Conservation (phyloP, 1,140 invertebrate genomes). For the Calephelis virginiensis region DNA sequence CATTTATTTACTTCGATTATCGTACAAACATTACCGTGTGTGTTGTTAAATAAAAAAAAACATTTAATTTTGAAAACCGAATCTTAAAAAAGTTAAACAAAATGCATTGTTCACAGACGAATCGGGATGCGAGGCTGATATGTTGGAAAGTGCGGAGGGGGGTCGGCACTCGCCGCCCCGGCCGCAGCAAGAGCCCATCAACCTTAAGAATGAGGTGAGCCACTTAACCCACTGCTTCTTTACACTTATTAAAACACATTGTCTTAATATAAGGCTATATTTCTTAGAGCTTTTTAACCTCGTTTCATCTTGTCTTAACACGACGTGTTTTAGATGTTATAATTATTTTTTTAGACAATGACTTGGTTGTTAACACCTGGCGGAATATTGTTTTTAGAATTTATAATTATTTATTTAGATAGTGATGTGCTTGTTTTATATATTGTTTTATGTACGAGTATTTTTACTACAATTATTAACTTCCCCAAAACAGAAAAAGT, state of each 20-base stretch:
- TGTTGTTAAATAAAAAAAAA: too few relatives aligned
- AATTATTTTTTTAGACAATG: neutral
- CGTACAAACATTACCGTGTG: too few relatives aligned
- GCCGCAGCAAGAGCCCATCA: constrained; percentile 73
- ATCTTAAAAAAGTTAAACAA: too few relatives aligned
- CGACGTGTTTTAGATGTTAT: constrained; percentile 5
- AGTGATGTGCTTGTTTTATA: too few relatives aligned
- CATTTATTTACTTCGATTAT: too few relatives aligned
- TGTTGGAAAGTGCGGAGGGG: constrained; percentile 81
- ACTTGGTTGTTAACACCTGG: too few relatives aligned
- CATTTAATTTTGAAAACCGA: too few relatives aligned
- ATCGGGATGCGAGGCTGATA: constrained; percentile 85
- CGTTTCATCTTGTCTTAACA: constrained; percentile 16
- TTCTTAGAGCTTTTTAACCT: constrained; percentile 20
- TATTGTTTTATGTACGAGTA: too few relatives aligned
- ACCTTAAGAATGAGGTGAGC: constrained; percentile 67
- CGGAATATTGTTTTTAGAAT: neutral
- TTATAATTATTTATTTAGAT: neutral
- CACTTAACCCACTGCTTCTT: constrained; percentile 43
- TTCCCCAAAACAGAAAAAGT: too few relatives aligned
- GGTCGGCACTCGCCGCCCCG: constrained; percentile 76
- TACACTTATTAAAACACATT: constrained; percentile 38
- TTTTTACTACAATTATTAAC: too few relatives aligned
- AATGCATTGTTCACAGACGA: constrained; percentile 74
- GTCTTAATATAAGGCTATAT: constrained; percentile 30